A percentile compares a stretch with the other conserved stretches of the same genome.
Evolutionary conservation across 35 echinoderm and acorn worm species (phyloP).

Genomic region (Holothuria glaberrima): DNA sequence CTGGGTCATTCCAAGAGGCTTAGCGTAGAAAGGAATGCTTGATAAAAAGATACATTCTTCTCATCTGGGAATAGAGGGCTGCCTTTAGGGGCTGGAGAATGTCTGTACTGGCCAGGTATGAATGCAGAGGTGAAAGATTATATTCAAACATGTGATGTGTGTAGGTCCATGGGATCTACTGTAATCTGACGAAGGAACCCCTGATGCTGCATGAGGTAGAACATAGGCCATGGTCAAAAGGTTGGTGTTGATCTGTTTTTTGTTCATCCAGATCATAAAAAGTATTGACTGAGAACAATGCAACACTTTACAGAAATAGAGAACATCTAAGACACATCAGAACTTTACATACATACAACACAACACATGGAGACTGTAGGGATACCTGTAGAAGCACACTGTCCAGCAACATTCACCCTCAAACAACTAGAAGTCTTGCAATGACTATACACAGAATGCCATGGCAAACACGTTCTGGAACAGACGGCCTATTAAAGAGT

Average conservation of each 20-base stretch:
- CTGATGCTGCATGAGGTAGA: conserved; percentile 63
- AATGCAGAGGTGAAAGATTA: conserved; percentile 52
- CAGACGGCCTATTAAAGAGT: neutral
- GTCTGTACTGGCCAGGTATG: conserved; percentile 46
- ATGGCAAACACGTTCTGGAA: neutral
- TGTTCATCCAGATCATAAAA: conserved; percentile 46
- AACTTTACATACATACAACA: conserved; percentile 17
- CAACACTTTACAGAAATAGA: conserved; percentile 31
- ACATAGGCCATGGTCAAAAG: conserved; percentile 71
- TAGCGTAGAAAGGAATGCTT: conserved; percentile 10
- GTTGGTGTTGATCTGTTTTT: conserved; percentile 68
- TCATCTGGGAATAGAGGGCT: conserved; percentile 35
- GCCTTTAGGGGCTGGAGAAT: conserved; percentile 38
- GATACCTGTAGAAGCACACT: too few relatives aligned
- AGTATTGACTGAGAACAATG: conserved; percentile 33
- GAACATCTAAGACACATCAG: conserved; percentile 40
- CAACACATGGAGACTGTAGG: neutral
- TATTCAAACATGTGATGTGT: conserved; percentile 74
- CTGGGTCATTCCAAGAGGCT: too few relatives aligned
- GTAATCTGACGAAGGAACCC: conserved; percentile 63
- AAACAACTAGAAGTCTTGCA: too few relatives aligned
- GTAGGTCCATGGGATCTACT: conserved; percentile 34
- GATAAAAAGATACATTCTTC: conserved; percentile 39
- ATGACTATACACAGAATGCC: too few relatives aligned
- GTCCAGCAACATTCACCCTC: neutral